Evolutionary conservation across 2,888 invertebrate genomes (phyloP), one percentile per base, ranked within the genome.

Genomic region (Anagyrus pseudococci): DNA sequence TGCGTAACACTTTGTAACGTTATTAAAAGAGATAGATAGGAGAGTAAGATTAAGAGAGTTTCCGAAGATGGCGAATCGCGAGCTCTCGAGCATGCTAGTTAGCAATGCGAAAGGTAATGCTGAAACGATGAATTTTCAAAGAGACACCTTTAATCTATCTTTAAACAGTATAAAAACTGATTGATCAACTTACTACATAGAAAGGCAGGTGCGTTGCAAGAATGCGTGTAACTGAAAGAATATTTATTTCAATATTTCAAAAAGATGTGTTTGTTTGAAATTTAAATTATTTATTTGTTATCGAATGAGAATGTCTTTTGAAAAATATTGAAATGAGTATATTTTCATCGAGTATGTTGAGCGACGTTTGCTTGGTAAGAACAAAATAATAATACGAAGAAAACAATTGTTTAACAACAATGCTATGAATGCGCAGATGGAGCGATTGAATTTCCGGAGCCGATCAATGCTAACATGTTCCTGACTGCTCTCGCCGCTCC

Each of bases 1-100:
- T 64, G 50, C 58, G 63, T 61, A 57, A 58, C 61, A 57, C 66
- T 68, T 68, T 68, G 63, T 68, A 68, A 60, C 64, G 68, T 67
- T 59, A 63, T 66, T 67, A 57, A 63, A 67, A 52, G 64, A 58
- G 62, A 68, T 62, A 58, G 54, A 41, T 62, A 58, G 37, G 53
- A n/a, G 20, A 41, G 47, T 55, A 61, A 54, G 58, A 56, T 19
- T 26, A 46, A 13, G 55, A 54, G 44, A 56, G 50, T 54, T 43
- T 40, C 29, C n/a, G n/a, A n/a, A n/a, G n/a, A n/a, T 48, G 44
- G 56, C 58, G 59, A 48, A 48, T 62, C 62, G 58, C 55, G 26
- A 19, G 50, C 40, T 62, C 56, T 58, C 47, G 6, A n/a, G 13
- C 40, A 48, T 62, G 15, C 48, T 66, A 62, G 56, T 54, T 58